These are phyloP conservation scores for Clepsis dumicolana DNA, from an alignment of 2,888 invertebrate species.

Conservation along the genomic window DNA sequence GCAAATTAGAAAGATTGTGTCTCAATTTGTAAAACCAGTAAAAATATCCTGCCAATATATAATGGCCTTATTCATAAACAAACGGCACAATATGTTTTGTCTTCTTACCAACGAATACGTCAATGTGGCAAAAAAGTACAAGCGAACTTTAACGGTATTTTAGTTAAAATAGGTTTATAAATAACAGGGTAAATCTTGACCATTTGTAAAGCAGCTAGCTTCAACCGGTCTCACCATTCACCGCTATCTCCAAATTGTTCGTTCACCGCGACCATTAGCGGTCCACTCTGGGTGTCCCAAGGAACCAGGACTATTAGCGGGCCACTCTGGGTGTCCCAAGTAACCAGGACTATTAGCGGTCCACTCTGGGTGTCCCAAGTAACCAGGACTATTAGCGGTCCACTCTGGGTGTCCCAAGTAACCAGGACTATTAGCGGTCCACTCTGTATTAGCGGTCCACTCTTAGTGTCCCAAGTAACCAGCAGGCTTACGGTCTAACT, in stretches of 20 bases:
- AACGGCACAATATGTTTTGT: no score
- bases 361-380: background rate
- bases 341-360: background rate
- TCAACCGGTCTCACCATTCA: background rate
- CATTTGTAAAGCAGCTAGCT: background rate
- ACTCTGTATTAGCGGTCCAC: no score
- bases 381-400: background rate
- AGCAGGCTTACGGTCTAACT: no score
- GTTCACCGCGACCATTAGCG: slow-evolving; percentile 21
- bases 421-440: no score
- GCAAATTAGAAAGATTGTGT: no score
- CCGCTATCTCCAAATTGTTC: slow-evolving; percentile 19
- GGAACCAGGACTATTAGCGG: slow-evolving; percentile 12
- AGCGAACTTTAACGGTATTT: no score
- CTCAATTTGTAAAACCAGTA: background rate
- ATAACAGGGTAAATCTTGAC: no score
- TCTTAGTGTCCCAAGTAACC: background rate
- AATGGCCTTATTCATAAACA: no score
- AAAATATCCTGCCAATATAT: background rate
- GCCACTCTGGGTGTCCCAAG: background rate
- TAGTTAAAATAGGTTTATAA: no score
- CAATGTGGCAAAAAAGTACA: no score
- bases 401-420: background rate
- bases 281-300: background rate
- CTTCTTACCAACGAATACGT: no score